Evolutionary conservation across 2,113 vertebrate species (phyloP).

Genomic region (Pipra filicauda): DNA sequence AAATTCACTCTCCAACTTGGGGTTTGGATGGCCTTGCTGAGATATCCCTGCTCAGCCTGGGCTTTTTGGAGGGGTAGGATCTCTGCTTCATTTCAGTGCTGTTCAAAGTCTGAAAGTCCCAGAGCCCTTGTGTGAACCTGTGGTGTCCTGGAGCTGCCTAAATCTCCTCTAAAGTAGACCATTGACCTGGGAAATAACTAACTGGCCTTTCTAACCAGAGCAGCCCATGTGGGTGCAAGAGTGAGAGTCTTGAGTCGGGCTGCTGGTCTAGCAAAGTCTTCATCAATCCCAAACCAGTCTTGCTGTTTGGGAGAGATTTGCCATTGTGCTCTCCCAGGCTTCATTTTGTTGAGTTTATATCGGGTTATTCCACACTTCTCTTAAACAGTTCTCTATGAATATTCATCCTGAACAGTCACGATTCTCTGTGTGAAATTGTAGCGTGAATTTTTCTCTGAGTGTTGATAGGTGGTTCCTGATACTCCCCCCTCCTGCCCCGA

Average conservation of each 20-base stretch:
- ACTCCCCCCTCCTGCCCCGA: fast-evolving
- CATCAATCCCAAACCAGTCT: neutral
- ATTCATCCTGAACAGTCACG: neutral
- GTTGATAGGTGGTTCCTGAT: neutral
- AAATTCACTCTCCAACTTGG: neutral
- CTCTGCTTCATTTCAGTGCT: neutral
- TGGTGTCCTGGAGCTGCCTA: neutral
- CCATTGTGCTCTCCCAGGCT: neutral
- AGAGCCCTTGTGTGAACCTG: neutral
- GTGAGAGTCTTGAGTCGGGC: neutral
- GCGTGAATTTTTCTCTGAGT: neutral
- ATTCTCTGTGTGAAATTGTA: neutral
- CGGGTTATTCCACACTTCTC: neutral
- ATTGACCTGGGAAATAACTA: neutral
- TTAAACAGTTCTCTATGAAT: neutral
- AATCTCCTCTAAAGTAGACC: neutral
- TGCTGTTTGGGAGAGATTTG: neutral
- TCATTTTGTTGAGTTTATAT: neutral
- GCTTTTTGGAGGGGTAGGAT: neutral
- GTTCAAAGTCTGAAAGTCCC: neutral
- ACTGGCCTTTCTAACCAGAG: neutral
- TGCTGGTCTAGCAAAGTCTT: neutral
- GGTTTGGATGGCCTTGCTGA: neutral
- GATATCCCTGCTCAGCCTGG: neutral
- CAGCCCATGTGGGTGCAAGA: neutral